phyloP scores from a whole-genome alignment of 53 echinoderm and acorn worm species.

The Luidia sarsii region DNA sequence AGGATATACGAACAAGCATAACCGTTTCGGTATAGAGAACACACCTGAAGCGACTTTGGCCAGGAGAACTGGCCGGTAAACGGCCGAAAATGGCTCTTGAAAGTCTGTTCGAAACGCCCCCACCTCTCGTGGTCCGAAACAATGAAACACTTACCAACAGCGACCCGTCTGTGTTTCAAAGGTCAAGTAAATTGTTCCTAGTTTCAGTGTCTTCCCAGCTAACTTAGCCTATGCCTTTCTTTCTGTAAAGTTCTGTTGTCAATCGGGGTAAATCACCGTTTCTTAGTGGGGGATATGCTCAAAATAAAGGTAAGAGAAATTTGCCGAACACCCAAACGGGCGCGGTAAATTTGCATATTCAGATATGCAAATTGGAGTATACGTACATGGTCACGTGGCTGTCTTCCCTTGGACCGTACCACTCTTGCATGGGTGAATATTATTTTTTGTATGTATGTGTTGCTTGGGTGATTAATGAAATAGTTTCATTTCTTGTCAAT shows the following conservation, averaged over 20 bases:
- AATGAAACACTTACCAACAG: slow-evolving; percentile 74
- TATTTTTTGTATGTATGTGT: neutral
- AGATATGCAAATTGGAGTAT: slow-evolving; percentile 42
- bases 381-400: slow-evolving; percentile 13
- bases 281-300: slow-evolving; percentile 46
- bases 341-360: slow-evolving; percentile 59
- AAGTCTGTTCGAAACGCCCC: slow-evolving; percentile 99
- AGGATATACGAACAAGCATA: slow-evolving; percentile 69
- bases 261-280: slow-evolving; percentile 47
- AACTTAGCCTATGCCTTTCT: slow-evolving; percentile 37
- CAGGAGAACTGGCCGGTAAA: slow-evolving; percentile 66
- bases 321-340: slow-evolving; percentile 18
- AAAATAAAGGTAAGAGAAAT: slow-evolving; percentile 40
- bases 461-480: too few relatives aligned
- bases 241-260: slow-evolving; percentile 22
- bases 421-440: slow-evolving; percentile 66
- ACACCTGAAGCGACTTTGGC: slow-evolving; percentile 59
- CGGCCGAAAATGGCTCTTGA: slow-evolving; percentile 99
- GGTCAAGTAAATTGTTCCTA: slow-evolving; percentile 79
- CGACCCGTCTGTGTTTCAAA: slow-evolving; percentile 68
- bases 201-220: slow-evolving; percentile 61
- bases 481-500: too few relatives aligned
- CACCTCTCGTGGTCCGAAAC: slow-evolving; percentile 99
- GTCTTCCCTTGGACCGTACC: slow-evolving; percentile 51
- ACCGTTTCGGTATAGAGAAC: slow-evolving; percentile 89